Evolutionary conservation across 1,140 invertebrate genomes (phyloP), one percentile per base, ranked within the genome.

Genomic region (Epicauta chinensis): DNA sequence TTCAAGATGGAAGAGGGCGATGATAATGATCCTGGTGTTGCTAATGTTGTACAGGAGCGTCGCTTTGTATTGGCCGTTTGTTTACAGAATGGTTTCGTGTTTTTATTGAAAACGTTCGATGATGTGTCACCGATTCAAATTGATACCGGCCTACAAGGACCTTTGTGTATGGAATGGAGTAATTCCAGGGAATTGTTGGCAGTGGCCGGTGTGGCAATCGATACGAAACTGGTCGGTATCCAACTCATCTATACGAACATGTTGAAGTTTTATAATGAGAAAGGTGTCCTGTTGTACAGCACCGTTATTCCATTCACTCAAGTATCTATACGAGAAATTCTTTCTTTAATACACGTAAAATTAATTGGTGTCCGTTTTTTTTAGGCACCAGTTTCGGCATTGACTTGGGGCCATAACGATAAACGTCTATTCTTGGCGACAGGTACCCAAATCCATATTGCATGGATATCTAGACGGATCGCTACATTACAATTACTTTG

Each of bases 351-450:
- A n/a, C n/a, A n/a, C n/a, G n/a, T n/a, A n/a, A n/a, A n/a, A n/a
- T n/a, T n/a, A n/a, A 34, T 34, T 34, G 32, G 6, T 11, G 10
- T 34, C 11, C 11, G 32, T 34, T 34, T 34, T 34, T 71, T 72
- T 50, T 61, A 92, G 87, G 81, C 85, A 59, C 83, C 86, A 3
- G 87, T 97, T 31, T 91, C 91, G 30, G 91, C 93, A 3, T 74
- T 98, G 59, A 98, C 94, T 1, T 98, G 94, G 94, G 96, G 93
- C 23, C 95, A 98, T 75, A 95, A 96, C 71, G 96, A 97, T 64
- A 87, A 92, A 57, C 77, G 93, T 2, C 71, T 99, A 23, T 97
- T 98, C 69, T 80, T 98, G 17, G 93, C 93, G 10, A 93, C 93
- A 10, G 95, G 94, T 10, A 78, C 83, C 5, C 81, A 86, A 62